Evolutionary conservation across 2,888 invertebrate species (phyloP).

Genomic region (Nesidiocoris tenuis): DNA sequence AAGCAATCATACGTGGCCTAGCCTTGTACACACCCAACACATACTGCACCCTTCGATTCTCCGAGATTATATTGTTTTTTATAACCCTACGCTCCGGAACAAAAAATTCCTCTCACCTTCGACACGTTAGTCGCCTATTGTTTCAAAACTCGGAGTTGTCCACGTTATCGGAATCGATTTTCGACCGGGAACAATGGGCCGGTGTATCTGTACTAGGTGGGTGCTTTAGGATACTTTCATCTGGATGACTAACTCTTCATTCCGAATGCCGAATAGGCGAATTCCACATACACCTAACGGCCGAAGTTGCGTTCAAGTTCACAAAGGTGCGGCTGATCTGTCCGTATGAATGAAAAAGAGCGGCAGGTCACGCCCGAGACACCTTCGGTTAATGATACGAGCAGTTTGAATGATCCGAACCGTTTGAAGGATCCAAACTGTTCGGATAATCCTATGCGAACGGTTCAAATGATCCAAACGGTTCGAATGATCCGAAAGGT

Average conservation of each 20-base stretch:
- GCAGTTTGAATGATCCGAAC: no score
- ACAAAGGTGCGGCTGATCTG: no score
- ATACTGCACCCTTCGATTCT: constrained; percentile 24
- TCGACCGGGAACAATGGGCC: constrained; percentile 33
- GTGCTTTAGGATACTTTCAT: not conserved
- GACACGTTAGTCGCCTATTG: constrained; percentile 11
- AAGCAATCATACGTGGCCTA: constrained; percentile 28
- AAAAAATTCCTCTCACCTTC: constrained; percentile 5
- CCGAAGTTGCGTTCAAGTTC: no score
- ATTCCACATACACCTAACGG: no score
- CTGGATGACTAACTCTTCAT: not conserved
- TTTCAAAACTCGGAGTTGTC: constrained; percentile 22
- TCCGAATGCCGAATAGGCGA: not conserved
- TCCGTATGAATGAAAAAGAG: no score
- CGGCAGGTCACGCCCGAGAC: no score
- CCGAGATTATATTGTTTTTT: constrained; percentile 39
- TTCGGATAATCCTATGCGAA: no score
- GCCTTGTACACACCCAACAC: not conserved
- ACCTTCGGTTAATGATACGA: no score
- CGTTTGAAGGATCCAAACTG: no score
- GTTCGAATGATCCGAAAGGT: no score
- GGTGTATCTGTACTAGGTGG: not conserved
- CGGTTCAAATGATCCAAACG: no score
- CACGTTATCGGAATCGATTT: constrained; percentile 41
- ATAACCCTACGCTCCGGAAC: constrained; percentile 20